Evolutionary conservation across 2,113 vertebrate genomes (phyloP).

Genomic region (Cranoglanis bouderius): DNA sequence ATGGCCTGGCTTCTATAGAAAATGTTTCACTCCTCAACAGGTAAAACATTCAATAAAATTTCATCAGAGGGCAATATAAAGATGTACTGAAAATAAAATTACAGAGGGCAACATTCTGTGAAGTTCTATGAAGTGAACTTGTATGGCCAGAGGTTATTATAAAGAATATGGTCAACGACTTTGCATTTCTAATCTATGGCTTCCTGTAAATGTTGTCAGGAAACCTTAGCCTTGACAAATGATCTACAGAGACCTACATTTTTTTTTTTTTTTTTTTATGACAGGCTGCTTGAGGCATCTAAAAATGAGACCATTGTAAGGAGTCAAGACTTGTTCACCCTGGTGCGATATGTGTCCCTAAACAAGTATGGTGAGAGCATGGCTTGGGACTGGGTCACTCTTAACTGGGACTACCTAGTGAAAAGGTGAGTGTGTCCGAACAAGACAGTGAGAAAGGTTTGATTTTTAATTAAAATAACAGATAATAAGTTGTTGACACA

Average conservation of each 20-base stretch:
- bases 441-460: background rate
- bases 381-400: slow-evolving; percentile 93
- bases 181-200: background rate
- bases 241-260: background rate
- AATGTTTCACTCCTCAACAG: slow-evolving; percentile 77
- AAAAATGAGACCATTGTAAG: slow-evolving; percentile 81
- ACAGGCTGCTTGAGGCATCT: slow-evolving; percentile 81
- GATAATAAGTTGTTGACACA: background rate
- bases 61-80: background rate
- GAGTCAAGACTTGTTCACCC: slow-evolving; percentile 90
- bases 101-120: background rate
- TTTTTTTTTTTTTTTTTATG: slow-evolving; percentile 45
- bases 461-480: background rate
- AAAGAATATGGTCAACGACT: background rate
- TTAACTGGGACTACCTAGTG: slow-evolving; percentile 93
- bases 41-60: slow-evolving; percentile 62
- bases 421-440: slow-evolving; percentile 73
- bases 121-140: background rate
- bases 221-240: background rate
- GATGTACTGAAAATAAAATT: background rate
- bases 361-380: slow-evolving; percentile 86
- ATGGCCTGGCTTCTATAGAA: slow-evolving; percentile 87
- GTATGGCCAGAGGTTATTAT: background rate
- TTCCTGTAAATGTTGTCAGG: background rate
- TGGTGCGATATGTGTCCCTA: slow-evolving; percentile 86